Conservation (phyloP, 2,113 vertebrate genomes). For the Gambusia holbrooki region DNA sequence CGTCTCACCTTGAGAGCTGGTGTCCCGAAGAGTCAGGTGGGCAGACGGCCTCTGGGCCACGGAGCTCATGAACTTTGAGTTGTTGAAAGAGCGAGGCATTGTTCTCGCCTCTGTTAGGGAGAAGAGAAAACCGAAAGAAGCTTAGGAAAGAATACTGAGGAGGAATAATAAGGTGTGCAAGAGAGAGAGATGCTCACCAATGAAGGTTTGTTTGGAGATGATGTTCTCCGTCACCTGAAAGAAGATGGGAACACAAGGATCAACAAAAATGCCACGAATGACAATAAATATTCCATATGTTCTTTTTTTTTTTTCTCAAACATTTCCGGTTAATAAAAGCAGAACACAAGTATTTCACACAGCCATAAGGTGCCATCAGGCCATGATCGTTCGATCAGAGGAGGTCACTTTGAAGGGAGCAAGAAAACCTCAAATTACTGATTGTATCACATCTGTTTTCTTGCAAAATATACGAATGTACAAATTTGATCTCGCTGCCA, state of each 20-base stretch:
- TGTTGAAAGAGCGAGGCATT: conserved; percentile 78
- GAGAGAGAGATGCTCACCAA: conserved; percentile 74
- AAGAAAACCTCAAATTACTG: neutral
- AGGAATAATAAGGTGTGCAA: conserved; percentile 1
- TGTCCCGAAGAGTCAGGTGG: conserved; percentile 80
- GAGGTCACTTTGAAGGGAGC: neutral
- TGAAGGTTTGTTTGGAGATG: conserved; percentile 78
- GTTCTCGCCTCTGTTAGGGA: conserved; percentile 74
- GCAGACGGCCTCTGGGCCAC: conserved; percentile 81
- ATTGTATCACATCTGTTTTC: no score
- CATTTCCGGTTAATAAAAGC: neutral
- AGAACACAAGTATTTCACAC: no score
- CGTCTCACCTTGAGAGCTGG: conserved; percentile 72
- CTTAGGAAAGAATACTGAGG: neutral
- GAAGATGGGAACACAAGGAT: neutral
- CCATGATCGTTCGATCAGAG: no score
- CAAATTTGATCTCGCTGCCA: neutral
- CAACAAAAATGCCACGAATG: neutral
- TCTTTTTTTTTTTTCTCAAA: neutral
- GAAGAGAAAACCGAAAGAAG: neutral
- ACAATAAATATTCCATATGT: neutral
- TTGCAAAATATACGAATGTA: neutral
- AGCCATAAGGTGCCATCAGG: no score
- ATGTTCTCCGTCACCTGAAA: conserved; percentile 84
- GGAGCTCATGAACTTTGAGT: conserved; percentile 74